Evolutionary conservation across 1,140 invertebrate genomes (phyloP), one percentile per base, ranked within the genome.

Genomic region (Parasteatoda tepidariorum): DNA sequence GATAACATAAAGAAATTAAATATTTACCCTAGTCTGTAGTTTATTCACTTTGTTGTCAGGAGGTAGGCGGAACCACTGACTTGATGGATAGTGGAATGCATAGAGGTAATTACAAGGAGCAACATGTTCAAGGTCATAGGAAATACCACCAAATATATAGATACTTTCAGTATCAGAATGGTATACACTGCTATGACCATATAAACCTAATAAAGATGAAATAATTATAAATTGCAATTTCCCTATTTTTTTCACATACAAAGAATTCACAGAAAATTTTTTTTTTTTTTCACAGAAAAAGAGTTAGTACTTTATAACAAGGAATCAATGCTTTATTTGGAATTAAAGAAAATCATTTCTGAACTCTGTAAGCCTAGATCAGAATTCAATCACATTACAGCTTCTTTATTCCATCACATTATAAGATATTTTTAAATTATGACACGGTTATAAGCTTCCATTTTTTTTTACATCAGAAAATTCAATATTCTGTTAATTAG

Each of bases 141-240:
- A 89, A 86, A 95, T 94, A 18, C 97, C 97, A 33, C 97, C 97
- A 89, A 95, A 98, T 0, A 98, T 90, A 87, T 97, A 99, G 57
- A 98, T 91, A 85, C 94, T 95, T 84, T 95, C 92, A 0, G 94
- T 94, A 31, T 91, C 91, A 0, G 90, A 88, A 86, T 98, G 94
- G 87, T 96, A 98, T 0, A 97, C 94, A 0, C 96, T 94, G 41
- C 93, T 94, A 88, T 98, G 97, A 0, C 96, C 96, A 88, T 95
- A 98, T 28, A 98, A 91, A 62, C 95, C 92, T 90, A 87, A 61
- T 87, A 87, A 57, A 62, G 59, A 84, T n/a, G 18, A 76, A 18
- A 38, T 22, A 67, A 66, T 74, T 24, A 70, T 71, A 55, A 7
- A 7, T 24, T n/a, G n/a, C n/a, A 48, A 55, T 24, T 68, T 6